Base-by-base conservation (phyloP, 2,113 vertebrate species). In the Conger conger region DNA sequence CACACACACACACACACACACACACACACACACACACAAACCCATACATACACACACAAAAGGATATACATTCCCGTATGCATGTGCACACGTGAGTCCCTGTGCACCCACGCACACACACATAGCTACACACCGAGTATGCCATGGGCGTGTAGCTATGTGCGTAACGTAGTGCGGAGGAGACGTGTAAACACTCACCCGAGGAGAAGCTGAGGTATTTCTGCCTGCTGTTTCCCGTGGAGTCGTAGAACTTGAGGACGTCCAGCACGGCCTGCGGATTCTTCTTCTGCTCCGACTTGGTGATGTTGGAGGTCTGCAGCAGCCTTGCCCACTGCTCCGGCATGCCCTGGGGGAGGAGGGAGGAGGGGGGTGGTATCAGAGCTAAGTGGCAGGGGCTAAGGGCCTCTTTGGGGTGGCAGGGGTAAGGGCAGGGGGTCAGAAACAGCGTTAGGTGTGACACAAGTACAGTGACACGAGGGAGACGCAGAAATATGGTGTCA, bases 131-230 rank as follows among this genome's bases (percentile, higher is more conserved):
- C 33, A 40, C 33, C 13, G 33, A 79, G 8, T 50, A 50, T 50
- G 45, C n/a, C n/a, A n/a, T n/a, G n/a, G n/a, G n/a, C n/a, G n/a
- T n/a, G n/a, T n/a, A n/a, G n/a, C n/a, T n/a, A n/a, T n/a, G n/a
- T n/a, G n/a, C n/a, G n/a, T n/a, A n/a, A n/a, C n/a, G n/a, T 13
- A 13, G 45, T 15, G 45, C 45, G 15, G 45, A 15, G 40, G 40
- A 15, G 45, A 50, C 45, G 11, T 7, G 45, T 50, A 60, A 16
- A 20, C 40, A 35, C 93, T 93, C 86, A 97, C 96, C 96, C 89
- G 97, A 96, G 57, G 97, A 97, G 90, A 99, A 98, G 92, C 98
- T 99, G 95, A 99, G 96, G 82, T 99, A 99, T 89, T 99, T 99
- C 95, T 99, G 98, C 50, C 97, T 97, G 76, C 96, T 95, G 15